Evolutionary conservation across 2,888 invertebrate species (phyloP).

Genomic region (Ophion ellenae): DNA sequence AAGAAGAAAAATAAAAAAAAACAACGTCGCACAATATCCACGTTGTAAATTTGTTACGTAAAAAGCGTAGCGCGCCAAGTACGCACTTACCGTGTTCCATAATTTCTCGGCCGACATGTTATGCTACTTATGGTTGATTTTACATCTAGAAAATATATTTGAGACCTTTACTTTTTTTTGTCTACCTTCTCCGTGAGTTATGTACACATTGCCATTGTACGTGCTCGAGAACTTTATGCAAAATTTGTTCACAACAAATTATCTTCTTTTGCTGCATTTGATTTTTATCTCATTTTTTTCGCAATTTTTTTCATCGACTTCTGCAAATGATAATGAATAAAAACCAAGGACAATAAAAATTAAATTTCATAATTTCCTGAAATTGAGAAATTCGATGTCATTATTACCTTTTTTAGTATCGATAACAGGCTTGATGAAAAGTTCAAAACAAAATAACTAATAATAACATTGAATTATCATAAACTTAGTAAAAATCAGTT

Average conservation of each 20-base stretch:
- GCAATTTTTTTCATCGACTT: not conserved
- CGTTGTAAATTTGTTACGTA: not conserved
- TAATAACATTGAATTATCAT: no score
- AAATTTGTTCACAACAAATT: not conserved
- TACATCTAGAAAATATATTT: not conserved
- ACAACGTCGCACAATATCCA: not conserved
- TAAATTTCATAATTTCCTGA: no score
- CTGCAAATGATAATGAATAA: not conserved
- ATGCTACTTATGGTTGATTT: not conserved
- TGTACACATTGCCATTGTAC: not conserved
- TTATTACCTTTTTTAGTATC: no score
- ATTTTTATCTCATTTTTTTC: not conserved
- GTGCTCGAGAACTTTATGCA: not conserved
- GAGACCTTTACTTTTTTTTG: not conserved
- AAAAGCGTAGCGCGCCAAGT: not conserved
- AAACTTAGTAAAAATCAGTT: no score
- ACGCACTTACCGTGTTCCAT: not conserved
- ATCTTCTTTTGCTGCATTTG: not conserved
- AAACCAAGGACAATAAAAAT: not conserved
- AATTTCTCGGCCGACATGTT: not conserved
- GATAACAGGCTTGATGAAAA: no score
- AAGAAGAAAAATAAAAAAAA: not conserved
- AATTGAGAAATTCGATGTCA: no score
- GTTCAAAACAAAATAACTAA: no score
- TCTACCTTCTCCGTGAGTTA: no score